These are phyloP conservation scores for Lymantria dispar DNA, from an alignment of 2,888 invertebrate genomes.

Conservation along the genomic window DNA sequence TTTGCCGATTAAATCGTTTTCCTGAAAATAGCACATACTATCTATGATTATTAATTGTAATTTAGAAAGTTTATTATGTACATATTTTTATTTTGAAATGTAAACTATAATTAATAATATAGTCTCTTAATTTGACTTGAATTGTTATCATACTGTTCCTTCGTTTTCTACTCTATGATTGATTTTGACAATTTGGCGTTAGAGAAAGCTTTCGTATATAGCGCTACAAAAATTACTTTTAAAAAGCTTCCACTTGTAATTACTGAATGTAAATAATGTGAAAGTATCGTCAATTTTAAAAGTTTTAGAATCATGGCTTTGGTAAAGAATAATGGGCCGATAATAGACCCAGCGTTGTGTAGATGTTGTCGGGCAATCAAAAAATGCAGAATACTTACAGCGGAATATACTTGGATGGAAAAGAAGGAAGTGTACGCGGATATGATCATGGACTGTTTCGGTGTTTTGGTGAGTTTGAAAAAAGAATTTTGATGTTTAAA, in stretches of 20 bases:
- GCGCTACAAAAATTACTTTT: not conserved
- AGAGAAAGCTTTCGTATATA: constrained; percentile 11
- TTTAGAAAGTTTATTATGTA: too few relatives aligned
- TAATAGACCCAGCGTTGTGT: constrained; percentile 73
- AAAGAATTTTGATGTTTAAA: not conserved
- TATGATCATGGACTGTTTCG: constrained; percentile 77
- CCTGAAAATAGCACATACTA: too few relatives aligned
- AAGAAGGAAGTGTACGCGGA: constrained; percentile 71
- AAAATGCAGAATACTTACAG: constrained; percentile 70
- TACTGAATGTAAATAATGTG: constrained; percentile 25
- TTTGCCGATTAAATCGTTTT: too few relatives aligned
- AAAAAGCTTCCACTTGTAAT: not conserved
- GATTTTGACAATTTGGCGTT: constrained; percentile 26
- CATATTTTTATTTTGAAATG: too few relatives aligned
- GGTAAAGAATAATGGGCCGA: constrained; percentile 62
- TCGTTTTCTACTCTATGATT: constrained; percentile 16
- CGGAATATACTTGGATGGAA: constrained; percentile 72
- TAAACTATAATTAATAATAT: too few relatives aligned
- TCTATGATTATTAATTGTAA: too few relatives aligned
- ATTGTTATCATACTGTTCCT: too few relatives aligned
- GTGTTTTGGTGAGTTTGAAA: constrained; percentile 59
- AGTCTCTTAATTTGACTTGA: too few relatives aligned
- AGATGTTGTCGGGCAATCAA: constrained; percentile 72
- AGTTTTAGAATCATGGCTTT: constrained; percentile 50
- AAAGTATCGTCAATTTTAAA: constrained; percentile 8